Conservation (phyloP, 2,113 vertebrate genomes). For the Burhinus bistriatus region DNA sequence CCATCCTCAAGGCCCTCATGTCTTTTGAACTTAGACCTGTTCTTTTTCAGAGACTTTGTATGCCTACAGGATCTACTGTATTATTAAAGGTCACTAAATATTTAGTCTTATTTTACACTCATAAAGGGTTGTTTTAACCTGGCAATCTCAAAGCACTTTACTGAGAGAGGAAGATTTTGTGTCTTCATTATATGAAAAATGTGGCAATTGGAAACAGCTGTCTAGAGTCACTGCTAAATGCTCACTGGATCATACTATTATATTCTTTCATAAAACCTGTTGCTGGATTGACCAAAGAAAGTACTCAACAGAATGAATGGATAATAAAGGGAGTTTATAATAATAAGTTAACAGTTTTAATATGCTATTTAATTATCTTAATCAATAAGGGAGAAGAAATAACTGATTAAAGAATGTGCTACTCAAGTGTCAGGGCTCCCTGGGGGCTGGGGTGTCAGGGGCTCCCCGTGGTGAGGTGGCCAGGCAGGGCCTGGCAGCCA, state of each 20-base stretch:
- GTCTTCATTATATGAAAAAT: neutral
- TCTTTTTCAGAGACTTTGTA: neutral
- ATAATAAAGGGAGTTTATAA: neutral
- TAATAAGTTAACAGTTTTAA: neutral
- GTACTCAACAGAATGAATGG: neutral
- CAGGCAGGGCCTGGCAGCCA: neutral
- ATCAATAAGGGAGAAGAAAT: neutral
- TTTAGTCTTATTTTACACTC: neutral
- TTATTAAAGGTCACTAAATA: neutral
- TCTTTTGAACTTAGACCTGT: neutral
- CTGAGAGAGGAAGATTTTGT: neutral
- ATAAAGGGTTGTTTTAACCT: neutral
- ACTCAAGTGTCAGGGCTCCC: neutral
- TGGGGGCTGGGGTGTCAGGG: fast-evolving
- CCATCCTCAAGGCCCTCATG: neutral
- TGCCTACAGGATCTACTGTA: neutral
- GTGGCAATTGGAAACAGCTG: neutral
- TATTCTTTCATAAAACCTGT: neutral
- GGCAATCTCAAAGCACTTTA: neutral
- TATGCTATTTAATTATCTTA: neutral
- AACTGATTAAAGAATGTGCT: neutral
- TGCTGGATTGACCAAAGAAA: neutral
- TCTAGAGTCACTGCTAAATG: neutral
- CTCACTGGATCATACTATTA: neutral
- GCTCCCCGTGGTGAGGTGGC: neutral